Evolutionary conservation across 2,888 invertebrate genomes (phyloP).

Genomic region (Griposia aprilina): DNA sequence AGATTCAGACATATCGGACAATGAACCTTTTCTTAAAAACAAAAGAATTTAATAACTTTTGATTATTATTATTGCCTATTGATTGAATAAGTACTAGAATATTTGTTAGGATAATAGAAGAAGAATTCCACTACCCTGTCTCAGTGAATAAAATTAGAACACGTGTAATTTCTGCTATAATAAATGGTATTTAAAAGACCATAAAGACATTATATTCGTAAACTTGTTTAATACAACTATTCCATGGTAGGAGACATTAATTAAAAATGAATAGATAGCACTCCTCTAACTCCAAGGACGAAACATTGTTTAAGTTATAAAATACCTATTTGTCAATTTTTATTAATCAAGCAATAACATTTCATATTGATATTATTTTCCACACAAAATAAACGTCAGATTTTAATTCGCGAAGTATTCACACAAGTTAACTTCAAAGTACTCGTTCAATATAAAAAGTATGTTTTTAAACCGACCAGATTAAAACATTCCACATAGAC

Average conservation of each 20-base stretch:
- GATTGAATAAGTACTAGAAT: neutral
- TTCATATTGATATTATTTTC: neutral
- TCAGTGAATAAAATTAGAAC: neutral
- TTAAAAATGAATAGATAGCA: neutral
- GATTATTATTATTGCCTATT: neutral
- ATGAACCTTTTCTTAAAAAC: neutral
- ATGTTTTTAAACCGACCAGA: constrained; percentile 31
- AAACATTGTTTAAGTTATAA: neutral
- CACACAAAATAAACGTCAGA: neutral
- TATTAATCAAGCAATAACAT: neutral
- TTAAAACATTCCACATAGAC: constrained; percentile 53
- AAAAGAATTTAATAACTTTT: neutral
- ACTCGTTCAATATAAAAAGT: neutral
- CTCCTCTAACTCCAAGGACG: neutral
- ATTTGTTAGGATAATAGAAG: neutral
- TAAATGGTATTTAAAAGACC: neutral
- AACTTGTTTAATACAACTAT: neutral
- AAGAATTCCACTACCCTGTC: neutral
- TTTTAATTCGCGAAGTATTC: neutral
- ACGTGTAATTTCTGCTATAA: neutral
- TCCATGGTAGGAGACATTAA: neutral
- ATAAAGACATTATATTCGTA: neutral
- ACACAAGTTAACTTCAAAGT: neutral
- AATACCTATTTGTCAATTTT: neutral
- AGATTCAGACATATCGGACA: neutral